Percentiles rank a stretch among this genome's conserved stretches.
Conservation (phyloP, 2,113 vertebrate genomes). For the Platanista minor region DNA sequence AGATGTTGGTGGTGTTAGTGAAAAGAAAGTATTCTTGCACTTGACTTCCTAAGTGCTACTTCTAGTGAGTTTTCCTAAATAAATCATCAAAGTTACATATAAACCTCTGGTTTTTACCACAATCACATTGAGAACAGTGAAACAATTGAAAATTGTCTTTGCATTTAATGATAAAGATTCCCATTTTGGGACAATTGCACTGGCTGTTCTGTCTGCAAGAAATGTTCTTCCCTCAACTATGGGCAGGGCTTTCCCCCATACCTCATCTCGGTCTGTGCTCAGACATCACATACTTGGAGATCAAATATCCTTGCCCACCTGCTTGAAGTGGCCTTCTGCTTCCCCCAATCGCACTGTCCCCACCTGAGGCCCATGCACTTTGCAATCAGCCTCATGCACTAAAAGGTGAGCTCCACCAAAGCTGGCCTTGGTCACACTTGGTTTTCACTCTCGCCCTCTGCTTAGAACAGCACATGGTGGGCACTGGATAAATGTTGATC, state of each 20-base stretch:
- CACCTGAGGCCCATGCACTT: rapidly evolving
- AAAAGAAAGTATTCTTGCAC: background rate
- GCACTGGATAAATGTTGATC: rapidly evolving
- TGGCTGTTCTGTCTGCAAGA: background rate
- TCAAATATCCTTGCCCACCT: rapidly evolving
- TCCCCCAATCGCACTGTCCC: rapidly evolving
- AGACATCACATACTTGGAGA: background rate
- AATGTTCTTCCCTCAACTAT: rapidly evolving
- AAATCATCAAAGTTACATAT: no score
- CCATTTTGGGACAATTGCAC: rapidly evolving
- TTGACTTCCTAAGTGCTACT: background rate
- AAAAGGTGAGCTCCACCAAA: rapidly evolving
- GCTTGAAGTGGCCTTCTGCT: background rate
- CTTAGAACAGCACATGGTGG: rapidly evolving
- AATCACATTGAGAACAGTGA: background rate
- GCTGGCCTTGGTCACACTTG: rapidly evolving
- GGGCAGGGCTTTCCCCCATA: rapidly evolving
- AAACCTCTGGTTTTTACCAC: background rate
- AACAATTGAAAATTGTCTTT: rapidly evolving
- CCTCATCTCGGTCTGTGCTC: background rate
- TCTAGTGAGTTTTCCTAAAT: background rate
- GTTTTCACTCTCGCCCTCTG: rapidly evolving
- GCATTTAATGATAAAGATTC: rapidly evolving
- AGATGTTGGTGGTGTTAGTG: background rate
- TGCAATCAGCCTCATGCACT: background rate